Percentiles rank a stretch among this genome's conserved stretches.
Evolutionary conservation across 2,113 vertebrate species (phyloP).

Genomic region (Callorhinus ursinus): DNA sequence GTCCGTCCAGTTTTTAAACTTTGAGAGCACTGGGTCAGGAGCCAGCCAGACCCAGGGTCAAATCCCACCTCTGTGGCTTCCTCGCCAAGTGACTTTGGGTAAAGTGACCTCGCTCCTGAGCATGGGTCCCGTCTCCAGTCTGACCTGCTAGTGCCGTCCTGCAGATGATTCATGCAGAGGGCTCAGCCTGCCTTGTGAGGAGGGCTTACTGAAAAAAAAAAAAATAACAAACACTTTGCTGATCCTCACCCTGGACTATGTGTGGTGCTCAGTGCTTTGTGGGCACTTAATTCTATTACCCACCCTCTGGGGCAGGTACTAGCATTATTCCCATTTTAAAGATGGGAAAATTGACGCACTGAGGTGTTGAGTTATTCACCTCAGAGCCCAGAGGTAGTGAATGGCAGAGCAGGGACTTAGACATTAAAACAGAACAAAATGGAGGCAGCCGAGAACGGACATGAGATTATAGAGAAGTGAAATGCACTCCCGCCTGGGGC

Average conservation of each 20-base stretch:
- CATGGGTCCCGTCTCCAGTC: background rate
- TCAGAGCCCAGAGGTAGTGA: background rate
- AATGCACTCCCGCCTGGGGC: background rate
- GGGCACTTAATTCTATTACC: background rate
- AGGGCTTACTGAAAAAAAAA: background rate
- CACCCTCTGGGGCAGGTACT: background rate
- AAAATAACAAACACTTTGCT: background rate
- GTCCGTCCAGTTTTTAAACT: background rate
- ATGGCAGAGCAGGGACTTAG: background rate
- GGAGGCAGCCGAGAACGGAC: rapidly evolving
- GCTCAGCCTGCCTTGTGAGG: background rate
- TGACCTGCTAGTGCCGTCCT: no score
- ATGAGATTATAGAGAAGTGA: no score
- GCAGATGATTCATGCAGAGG: rapidly evolving
- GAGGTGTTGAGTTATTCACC: background rate
- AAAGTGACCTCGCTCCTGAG: background rate
- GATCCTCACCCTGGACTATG: background rate
- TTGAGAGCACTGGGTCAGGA: background rate
- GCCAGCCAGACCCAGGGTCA: background rate
- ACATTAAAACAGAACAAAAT: background rate
- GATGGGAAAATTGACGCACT: background rate
- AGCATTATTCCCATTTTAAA: background rate
- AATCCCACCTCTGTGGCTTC: background rate
- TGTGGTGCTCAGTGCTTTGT: background rate
- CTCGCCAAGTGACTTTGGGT: background rate